phyloP scores from a whole-genome alignment of 2,113 vertebrate species.

The Chrysemys picta region DNA sequence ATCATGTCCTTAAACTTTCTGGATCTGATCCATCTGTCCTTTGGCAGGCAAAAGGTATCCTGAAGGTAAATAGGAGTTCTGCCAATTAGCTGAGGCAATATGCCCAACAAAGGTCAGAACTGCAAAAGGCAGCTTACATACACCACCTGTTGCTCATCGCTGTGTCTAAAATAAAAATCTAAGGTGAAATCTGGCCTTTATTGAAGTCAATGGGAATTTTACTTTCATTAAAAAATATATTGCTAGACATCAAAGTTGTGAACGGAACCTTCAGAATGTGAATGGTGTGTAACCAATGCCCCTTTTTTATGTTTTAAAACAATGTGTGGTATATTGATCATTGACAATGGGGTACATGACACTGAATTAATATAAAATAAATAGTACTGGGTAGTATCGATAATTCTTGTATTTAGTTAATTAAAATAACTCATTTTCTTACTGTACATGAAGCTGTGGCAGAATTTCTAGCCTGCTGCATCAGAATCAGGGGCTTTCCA shows the following conservation, averaged over 20 bases:
- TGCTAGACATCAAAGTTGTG: background rate
- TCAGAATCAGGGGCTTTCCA: background rate
- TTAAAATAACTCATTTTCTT: background rate
- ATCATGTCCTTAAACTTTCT: background rate
- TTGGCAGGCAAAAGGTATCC: background rate
- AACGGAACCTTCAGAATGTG: background rate
- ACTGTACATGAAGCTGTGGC: background rate
- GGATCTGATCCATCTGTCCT: background rate
- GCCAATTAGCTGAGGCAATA: background rate
- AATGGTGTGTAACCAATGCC: background rate
- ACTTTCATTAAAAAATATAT: background rate
- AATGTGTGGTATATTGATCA: accelerated
- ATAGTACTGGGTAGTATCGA: background rate
- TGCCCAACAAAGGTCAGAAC: background rate
- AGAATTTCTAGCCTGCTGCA: background rate
- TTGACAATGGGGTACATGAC: background rate
- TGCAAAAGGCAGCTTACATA: conserved; percentile 6
- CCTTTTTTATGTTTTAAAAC: background rate
- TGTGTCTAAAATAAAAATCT: conserved; percentile 28
- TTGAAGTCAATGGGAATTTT: background rate
- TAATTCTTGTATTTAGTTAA: background rate
- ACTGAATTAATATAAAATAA: background rate
- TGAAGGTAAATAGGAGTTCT: conserved; percentile 21
- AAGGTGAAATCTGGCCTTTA: background rate
- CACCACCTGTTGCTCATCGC: conserved; percentile 29